Base-by-base conservation (phyloP, 2,113 vertebrate genomes). In the Melanocharis versteri region DNA sequence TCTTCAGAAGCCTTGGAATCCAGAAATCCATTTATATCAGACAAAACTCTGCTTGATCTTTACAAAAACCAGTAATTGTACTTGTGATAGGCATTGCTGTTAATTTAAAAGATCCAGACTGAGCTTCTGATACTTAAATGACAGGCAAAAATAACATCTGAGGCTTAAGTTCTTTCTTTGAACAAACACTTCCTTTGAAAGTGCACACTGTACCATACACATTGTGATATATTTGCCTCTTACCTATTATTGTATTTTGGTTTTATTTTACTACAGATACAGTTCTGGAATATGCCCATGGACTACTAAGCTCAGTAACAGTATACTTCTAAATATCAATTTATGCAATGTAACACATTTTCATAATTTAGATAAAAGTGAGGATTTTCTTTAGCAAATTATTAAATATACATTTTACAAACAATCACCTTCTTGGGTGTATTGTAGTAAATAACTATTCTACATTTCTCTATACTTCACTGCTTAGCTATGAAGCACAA, bases 91-190 rank as follows among this genome's bases (percentile, higher is more conserved):
- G 40, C 57, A 31, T 24, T 76, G 70, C 37, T 75, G 47, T 79
- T 91, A 69, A 72, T 89, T 96, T 90, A 96, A 87, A 94, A 86
- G 75, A 95, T 88, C 54, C 62, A 93, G 79, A 65, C 64, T 90
- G 89, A 85, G 62, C 68, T 90, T 94, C 60, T 88, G 71, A 65
- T 81, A 89, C 48, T 72, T 91, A 80, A 88, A 57, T 45, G 27
- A 92, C 39, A 90, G 71, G 24, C 35, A 20, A 94, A 86, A 89
- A 81, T 92, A 94, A 93, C 58, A 50, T 22, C 9, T 12, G 76
- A 86, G 68, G 80, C 73, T 94, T 56, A 87, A 81, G 48, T 72
- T 73, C 45, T 57, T 92, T 89, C 64, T 88, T 33, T 65, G 62
- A 91, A 66, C 37, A 78, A 91, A 90, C 53, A 90, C 61, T 86